These are phyloP conservation scores for Slavum lentiscoides DNA, from an alignment of 2,888 invertebrate species.

Conservation along the genomic window DNA sequence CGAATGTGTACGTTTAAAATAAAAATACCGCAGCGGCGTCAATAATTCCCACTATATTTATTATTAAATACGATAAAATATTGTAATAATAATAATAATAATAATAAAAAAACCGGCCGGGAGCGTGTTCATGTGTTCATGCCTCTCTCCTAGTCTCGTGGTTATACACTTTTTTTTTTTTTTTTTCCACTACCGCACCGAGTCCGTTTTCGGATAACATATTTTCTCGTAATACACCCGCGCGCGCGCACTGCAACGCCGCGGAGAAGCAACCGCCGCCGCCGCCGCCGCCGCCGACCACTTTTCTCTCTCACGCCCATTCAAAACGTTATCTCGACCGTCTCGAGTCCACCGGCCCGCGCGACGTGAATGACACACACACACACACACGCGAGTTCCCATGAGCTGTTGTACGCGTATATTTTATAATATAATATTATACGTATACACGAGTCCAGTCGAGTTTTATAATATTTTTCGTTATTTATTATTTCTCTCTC, in stretches of 20 bases:
- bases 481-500: not conserved
- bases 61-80: slow-evolving; percentile 5
- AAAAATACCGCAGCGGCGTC: slow-evolving; percentile 15
- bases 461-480: slow-evolving; percentile 13
- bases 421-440: not conserved
- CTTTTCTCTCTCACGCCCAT: slow-evolving; percentile 12
- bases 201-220: slow-evolving; percentile 35
- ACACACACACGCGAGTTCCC: slow-evolving; percentile 7
- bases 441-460: not conserved
- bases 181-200: no score
- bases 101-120: slow-evolving; percentile 28
- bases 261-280: slow-evolving; percentile 7
- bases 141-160: slow-evolving; percentile 1
- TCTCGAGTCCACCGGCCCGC: slow-evolving; percentile 18
- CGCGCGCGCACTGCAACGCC: not conserved
- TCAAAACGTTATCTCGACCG: slow-evolving; percentile 30
- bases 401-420: slow-evolving; percentile 1
- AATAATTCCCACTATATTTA: slow-evolving; percentile 31
- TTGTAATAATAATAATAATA: not conserved
- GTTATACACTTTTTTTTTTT: no score
- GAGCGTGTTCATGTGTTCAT: not conserved
- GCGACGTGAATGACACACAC: slow-evolving; percentile 43
- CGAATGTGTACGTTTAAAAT: not conserved
- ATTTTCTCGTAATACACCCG: slow-evolving; percentile 17
- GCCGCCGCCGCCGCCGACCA: not conserved